A percentile compares a stretch with the other conserved stretches of the same genome.
These are phyloP conservation scores for Dicaeum eximium DNA, from an alignment of 2,113 vertebrate genomes.

Conservation along the genomic window DNA sequence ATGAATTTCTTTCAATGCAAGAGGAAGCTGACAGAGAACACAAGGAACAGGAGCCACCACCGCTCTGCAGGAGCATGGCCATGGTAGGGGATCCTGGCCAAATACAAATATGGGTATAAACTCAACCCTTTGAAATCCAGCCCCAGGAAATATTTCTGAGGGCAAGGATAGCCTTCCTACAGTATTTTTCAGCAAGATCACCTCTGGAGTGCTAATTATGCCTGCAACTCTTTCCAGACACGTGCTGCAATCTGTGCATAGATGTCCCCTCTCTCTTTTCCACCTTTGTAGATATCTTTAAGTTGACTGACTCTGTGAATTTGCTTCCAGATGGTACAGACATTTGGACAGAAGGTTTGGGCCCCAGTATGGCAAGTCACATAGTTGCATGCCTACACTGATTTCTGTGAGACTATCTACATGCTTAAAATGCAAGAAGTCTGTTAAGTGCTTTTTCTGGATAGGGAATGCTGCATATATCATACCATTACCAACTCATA, in stretches of 20 bases:
- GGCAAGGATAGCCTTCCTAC: neutral
- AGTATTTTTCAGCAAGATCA: neutral
- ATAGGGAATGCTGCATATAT: neutral
- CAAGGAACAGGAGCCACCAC: neutral
- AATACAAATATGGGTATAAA: neutral
- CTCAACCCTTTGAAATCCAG: neutral
- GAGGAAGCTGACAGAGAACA: neutral
- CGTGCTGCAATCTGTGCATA: neutral
- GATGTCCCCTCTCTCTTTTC: neutral
- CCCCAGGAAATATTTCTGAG: neutral
- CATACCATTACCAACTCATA: neutral
- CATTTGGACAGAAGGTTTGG: neutral
- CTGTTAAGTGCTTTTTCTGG: neutral
- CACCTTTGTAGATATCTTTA: neutral
- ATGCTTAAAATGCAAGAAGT: neutral
- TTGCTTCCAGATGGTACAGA: neutral
- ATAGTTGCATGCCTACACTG: neutral
- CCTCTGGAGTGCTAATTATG: neutral
- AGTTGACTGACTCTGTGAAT: neutral
- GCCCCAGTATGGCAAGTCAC: neutral
- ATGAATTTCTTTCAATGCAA: neutral
- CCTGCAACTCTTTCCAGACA: neutral
- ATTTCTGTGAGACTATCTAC: neutral
- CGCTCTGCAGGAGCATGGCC: neutral
- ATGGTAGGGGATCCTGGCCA: rapidly evolving